A percentile compares a stretch with the other conserved stretches of the same genome.
Evolutionary conservation across 1,140 invertebrate species (phyloP).

Genomic region (Polyergus mexicanus): DNA sequence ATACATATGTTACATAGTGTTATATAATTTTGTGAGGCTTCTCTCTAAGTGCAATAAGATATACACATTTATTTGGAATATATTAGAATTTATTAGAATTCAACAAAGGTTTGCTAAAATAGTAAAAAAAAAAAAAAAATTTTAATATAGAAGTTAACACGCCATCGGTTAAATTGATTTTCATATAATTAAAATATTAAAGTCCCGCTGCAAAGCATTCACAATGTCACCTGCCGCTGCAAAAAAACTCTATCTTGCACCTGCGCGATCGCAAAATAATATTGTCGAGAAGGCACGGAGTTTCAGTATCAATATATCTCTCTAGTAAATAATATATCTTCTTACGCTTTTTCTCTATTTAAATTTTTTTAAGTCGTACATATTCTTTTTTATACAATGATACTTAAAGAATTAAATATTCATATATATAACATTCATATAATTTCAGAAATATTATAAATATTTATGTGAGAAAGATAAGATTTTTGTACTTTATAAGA

Average conservation of each 20-base stretch:
- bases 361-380: too few species aligned
- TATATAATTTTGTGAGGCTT: background rate
- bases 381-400: too few species aligned
- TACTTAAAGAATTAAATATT: too few species aligned
- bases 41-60: background rate
- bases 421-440: too few species aligned
- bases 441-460: too few species aligned
- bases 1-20: background rate
- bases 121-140: background rate
- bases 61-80: background rate
- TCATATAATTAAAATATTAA: constrained; percentile 51
- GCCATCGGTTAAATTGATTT: constrained; percentile 53
- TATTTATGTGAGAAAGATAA: too few species aligned
- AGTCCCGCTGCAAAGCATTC: constrained; percentile 6
- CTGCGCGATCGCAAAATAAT: constrained; percentile 45
- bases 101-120: background rate
- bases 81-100: background rate
- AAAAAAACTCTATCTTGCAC: constrained; percentile 3
- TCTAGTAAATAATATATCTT: too few species aligned
- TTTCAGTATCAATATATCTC: too few species aligned
- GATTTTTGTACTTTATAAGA: too few species aligned
- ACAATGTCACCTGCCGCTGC: constrained; percentile 43
- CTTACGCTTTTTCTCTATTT: too few species aligned
- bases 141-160: background rate
- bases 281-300: constrained; percentile 24